Evolutionary conservation across 2,113 vertebrate genomes (phyloP), one percentile per base, ranked within the genome.

Genomic region (Anoura caudifer): DNA sequence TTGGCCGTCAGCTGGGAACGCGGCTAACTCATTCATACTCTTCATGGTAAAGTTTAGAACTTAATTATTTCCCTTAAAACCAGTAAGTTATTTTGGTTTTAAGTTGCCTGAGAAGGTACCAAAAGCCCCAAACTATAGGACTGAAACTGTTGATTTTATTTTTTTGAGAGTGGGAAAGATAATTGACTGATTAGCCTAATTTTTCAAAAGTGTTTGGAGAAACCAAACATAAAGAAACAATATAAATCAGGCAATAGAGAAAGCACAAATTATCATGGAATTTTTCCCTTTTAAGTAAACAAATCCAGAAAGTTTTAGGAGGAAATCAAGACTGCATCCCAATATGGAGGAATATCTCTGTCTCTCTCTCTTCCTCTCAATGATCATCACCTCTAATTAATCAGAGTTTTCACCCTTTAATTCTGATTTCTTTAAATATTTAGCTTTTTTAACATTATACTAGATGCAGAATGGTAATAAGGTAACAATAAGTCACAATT

Each of bases 191-290:
- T 54, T 70, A 81, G 16, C 7, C 38, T 82, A 70, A 19, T 94
- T 95, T 95, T 91, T n/a, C 15, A 54, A 95, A 67, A 45, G 15
- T 87, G 19, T 41, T 87, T 82, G 26, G 93, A 97, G 22, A 95
- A 61, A 7, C 6, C 45, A 95, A 97, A 91, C 11, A 81, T 20
- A 50, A 87, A 19, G 45, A 92, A 92, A 20, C 9, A 87, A 79
- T 77, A 31, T 41, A 91, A 0, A 75, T n/a, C n/a, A 94, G n/a
- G 8, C 54, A 5, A 2, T 2, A 63, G 36, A 95, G 90, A 56
- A 50, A 50, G 45, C 38, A 61, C 69, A 69, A 50, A 52, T 82
- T 70, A 17, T 94, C 41, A 50, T 70, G 52, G 11, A 61, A 54
- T 13, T 52, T 82, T 94, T 43, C 22, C 33, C 2, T 70, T 94